Evolutionary conservation across 2,797 vertebrate species (phyloP), one percentile per base, ranked within the genome.

Genomic region (Helostoma temminkii): DNA sequence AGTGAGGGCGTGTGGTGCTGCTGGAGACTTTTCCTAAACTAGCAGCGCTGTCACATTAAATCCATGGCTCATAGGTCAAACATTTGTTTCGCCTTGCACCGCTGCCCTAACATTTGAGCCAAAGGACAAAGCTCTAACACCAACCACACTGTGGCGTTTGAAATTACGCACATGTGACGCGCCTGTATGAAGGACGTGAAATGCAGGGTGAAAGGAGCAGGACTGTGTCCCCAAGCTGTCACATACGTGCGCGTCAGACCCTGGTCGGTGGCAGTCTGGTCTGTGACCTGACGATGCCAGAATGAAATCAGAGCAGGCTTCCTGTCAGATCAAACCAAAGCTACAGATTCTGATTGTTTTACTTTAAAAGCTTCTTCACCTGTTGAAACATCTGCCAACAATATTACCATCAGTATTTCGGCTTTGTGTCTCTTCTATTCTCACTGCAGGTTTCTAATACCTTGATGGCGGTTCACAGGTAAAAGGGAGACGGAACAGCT

Each of bases 131-230:
- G n/a, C 6, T 32, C 32, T 10, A 32, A 32, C 4, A 32, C 2
- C 12, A 9, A 8, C 0, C 6, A 39, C 15, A 43, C 9, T 30
- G 37, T 22, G 59, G 55, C 71, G 59, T 46, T 30, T 64, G 10
- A 58, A 56, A 49, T 47, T 62, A 61, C 42, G 71, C 58, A 65
- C 63, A 10, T 2, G 36, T 70, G 64, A 76, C 58, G 21, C n/a
- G 30, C 22, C 11, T 26, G 2, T n/a, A n/a, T 43, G 52, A 30
- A 18, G 37, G 25, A 41, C 6, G 16, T 24, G 5, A 21, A 43
- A 16, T 22, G n/a, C 8, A 3, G 14, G 9, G 14, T 34, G 14
- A 37, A 34, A 2, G 18, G 11, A 19, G 26, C 37, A 26, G 16
- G 10, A 39, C 16, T 41, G 34, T 26, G 34, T 24, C 43, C 46